A percentile compares a stretch with the other conserved stretches of the same genome.
These are phyloP conservation scores for Peucedramus taeniatus DNA, from an alignment of 2,113 vertebrate genomes.

Conservation along the genomic window DNA sequence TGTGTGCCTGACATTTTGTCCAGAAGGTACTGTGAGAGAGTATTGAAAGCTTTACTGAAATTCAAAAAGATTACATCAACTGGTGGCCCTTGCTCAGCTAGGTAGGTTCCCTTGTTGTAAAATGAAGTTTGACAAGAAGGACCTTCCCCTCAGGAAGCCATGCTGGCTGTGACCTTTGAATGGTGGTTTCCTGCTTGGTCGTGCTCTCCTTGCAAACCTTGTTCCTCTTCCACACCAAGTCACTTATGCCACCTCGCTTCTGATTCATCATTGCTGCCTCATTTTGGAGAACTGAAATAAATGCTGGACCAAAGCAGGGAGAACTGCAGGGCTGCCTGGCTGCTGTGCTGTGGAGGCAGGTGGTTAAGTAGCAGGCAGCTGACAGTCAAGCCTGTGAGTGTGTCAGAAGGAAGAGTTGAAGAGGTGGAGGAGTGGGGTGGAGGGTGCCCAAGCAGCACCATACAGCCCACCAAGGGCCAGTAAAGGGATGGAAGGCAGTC, in stretches of 20 bases:
- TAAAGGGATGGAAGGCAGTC: not conserved
- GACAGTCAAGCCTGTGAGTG: not conserved
- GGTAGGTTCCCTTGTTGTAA: not conserved
- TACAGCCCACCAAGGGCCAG: not conserved
- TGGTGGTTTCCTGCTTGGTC: not conserved
- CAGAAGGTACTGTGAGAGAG: not conserved
- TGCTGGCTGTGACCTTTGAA: not conserved
- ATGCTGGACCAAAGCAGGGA: not conserved
- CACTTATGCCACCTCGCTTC: not conserved
- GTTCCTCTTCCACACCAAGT: not conserved
- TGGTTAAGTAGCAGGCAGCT: not conserved
- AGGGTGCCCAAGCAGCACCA: not conserved
- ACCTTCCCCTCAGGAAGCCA: not conserved
- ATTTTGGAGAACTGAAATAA: not conserved
- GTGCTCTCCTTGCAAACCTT: not conserved
- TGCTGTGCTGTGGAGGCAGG: accelerated
- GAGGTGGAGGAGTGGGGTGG: not conserved
- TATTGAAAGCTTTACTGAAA: not conserved
- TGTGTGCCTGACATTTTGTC: not conserved
- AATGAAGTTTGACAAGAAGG: not conserved
- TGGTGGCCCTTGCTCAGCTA: not conserved
- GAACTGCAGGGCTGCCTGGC: not conserved
- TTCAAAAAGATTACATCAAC: not conserved
- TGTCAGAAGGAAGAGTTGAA: not conserved
- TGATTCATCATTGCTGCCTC: not conserved